These are phyloP conservation scores for Ellobium chinense DNA, from an alignment of 2,888 invertebrate species.

Conservation along the genomic window DNA sequence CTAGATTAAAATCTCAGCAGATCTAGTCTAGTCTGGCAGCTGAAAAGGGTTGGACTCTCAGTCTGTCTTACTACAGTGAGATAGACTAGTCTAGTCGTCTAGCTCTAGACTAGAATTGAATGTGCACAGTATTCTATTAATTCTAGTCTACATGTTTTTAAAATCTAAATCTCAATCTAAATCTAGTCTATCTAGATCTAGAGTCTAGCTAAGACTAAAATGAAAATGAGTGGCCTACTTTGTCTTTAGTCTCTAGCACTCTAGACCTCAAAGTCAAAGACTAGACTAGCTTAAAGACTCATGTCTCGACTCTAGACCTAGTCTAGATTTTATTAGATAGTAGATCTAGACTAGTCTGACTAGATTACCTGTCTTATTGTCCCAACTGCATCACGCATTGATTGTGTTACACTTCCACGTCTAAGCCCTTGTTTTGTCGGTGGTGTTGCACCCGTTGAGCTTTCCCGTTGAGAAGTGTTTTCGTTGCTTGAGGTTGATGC, in stretches of 20 bases:
- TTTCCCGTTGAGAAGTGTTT: no score
- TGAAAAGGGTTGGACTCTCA: no score
- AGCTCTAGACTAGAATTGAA: not conserved
- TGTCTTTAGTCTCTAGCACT: no score
- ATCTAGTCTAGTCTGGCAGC: no score
- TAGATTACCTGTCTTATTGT: slow-evolving; percentile 64
- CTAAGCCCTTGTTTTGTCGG: not conserved
- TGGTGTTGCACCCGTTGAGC: not conserved
- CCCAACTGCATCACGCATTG: slow-evolving; percentile 71
- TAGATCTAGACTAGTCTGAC: not conserved
- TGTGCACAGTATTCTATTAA: not conserved
- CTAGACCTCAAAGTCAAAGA: no score
- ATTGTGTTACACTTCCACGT: slow-evolving; percentile 44
- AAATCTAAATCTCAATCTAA: not conserved
- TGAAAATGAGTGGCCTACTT: no score
- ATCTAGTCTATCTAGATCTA: not conserved
- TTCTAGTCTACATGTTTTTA: not conserved
- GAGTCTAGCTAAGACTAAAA: not conserved
- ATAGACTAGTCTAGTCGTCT: not conserved
- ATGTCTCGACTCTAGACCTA: no score
- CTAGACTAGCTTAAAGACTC: no score
- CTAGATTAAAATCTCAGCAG: no score
- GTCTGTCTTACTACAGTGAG: no score
- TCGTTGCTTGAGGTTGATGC: not conserved
- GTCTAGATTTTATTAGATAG: not conserved